These are phyloP conservation scores for Neoarius graeffei DNA, from an alignment of 2,113 vertebrate species.

Conservation along the genomic window DNA sequence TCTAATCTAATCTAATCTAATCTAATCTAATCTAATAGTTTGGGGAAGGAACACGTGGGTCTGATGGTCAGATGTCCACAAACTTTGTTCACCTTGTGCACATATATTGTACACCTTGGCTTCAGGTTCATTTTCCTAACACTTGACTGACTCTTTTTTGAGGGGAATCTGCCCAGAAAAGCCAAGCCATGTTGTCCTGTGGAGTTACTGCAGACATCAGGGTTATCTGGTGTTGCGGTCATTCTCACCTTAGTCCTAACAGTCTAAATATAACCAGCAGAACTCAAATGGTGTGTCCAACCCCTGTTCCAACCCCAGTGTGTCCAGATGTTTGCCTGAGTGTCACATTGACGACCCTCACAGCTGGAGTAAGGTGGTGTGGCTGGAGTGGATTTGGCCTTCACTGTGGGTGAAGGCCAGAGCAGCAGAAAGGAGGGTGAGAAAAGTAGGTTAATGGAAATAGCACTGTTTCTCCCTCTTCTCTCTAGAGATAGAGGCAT, in stretches of 20 bases:
- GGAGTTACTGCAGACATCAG: constrained; percentile 25
- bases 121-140: not conserved
- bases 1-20: no score
- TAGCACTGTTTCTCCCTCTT: constrained; percentile 10
- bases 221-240: constrained; percentile 37
- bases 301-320: constrained; percentile 25
- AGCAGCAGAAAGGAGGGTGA: not conserved
- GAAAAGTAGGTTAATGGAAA: constrained; percentile 53
- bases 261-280: constrained; percentile 49
- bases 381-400: constrained; percentile 13
- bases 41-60: no score
- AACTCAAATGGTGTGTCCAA: constrained; percentile 31
- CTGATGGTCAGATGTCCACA: no score
- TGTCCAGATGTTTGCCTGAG: constrained; percentile 52
- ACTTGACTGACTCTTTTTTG: constrained; percentile 7
- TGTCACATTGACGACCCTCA: constrained; percentile 27
- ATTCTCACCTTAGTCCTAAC: constrained; percentile 46
- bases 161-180: constrained; percentile 5
- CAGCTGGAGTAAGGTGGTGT: constrained; percentile 39
- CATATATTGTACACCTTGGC: not conserved
- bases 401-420: constrained; percentile 22
- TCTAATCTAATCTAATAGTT: no score
- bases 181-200: constrained; percentile 21
- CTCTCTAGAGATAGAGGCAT: constrained; percentile 33
- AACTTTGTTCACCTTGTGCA: no score